Evolutionary conservation across 1,140 invertebrate species (phyloP), one percentile per base, ranked within the genome.

Genomic region (Pseudomyrmex gracilis): DNA sequence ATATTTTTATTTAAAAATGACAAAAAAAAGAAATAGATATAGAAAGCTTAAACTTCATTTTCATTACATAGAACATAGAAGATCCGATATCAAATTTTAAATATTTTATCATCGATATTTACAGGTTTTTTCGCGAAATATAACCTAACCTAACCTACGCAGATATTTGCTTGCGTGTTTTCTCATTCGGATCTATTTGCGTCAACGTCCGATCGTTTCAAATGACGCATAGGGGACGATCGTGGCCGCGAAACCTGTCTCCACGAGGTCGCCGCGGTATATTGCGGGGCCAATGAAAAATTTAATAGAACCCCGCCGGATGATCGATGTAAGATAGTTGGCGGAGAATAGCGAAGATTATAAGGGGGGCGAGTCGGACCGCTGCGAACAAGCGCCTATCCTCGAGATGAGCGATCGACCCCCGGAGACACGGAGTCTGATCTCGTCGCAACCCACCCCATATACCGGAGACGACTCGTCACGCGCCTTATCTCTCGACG

Each of bases 271-370:
- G 64, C 53, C 34, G 43, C 5, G 34, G 76, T 71, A 78, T 78
- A 80, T 80, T 60, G 76, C 66, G 45, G 53, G 76, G 66, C 76
- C 76, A 80, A 89, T 90, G 90, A 91, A 92, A 90, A 91, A 92
- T 93, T 93, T 92, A 92, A 91, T 93, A 91, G 85, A 90, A 90
- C 78, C 34, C 86, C 71, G 78, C 55, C 63, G 90, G 88, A 93
- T 93, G 92, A 93, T 93, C 88, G 92, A 93, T 93, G 92, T 89
- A 89, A 91, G 91, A 92, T 93, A 92, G 91, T 92, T 91, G 82
- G 87, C 85, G 84, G 86, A 91, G 89, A 92, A 92, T 91, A 90
- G 89, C 90, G 80, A 92, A 93, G 92, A 93, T 93, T 93, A 93
- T 86, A 90, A 91, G 88, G 91, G 85, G 90, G 91, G 34, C 34